Base-by-base conservation (phyloP, 2,888 invertebrate genomes). In the Griposia aprilina region DNA sequence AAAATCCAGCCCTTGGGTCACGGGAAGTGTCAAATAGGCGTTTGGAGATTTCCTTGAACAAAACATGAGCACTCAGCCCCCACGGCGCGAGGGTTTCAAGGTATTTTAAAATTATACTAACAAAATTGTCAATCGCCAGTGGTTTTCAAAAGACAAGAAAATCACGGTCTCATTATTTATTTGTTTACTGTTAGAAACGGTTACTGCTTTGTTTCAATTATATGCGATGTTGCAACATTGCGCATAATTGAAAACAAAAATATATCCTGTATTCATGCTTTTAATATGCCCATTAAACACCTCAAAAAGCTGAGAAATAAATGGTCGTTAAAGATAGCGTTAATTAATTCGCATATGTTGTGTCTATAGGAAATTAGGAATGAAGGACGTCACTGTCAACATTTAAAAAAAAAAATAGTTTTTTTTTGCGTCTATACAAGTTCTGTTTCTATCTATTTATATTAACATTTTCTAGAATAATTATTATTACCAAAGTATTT, bases 291-390 rank as follows among this genome's bases (percentile, higher is more conserved):
- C 36, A 81, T 76, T 68, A 57, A 65, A 59, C 50, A 15, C 11
- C 26, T 67, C 76, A 36, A 36, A 73, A 85, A 82, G 17, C 26
- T 65, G 10, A 63, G 73, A 59, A 73, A 81, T 45, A 69, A 60
- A 82, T 26, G 11, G 59, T 77, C 67, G 41, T 83, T 77, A 85
- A 82, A 83, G 1, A 55, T 60, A 59, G 23, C 11, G 68, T 71
- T 60, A 66, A 81, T 75, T 63, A 85, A 71, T 81, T 82, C 69
- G 41, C 82, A 84, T 45, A 3, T 50, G 20, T 45, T 45, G 13
- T 50, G 20, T 45, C 10, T 50, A 41, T 59, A 36, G n/a, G n/a
- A 36, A n/a, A n/a, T 30, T 59, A 36, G n/a, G n/a, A 36, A n/a
- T n/a, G 7, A 8, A 8, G 15, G 20, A 69, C 67, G 73, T 84